These are phyloP conservation scores for Channa argus DNA, from an alignment of 2,113 vertebrate genomes.

Conservation along the genomic window DNA sequence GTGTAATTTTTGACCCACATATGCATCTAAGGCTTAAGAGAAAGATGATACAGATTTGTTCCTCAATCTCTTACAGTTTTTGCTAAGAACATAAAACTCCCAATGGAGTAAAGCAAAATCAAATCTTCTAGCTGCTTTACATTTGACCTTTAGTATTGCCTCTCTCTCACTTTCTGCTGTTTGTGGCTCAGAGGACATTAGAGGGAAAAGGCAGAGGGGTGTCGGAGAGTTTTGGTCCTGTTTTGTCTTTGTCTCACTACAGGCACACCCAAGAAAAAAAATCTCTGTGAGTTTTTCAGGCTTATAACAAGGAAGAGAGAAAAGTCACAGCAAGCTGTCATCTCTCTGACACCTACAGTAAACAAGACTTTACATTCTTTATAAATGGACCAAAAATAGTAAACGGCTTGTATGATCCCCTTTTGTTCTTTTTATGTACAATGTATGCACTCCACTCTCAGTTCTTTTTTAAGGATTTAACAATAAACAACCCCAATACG, in stretches of 20 bases:
- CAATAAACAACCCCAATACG: not conserved
- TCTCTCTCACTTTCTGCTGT: not conserved
- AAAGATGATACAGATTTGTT: not conserved
- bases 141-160: conserved; percentile 33
- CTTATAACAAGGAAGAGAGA: conserved; percentile 67
- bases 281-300: conserved; percentile 46
- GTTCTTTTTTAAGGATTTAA: not conserved
- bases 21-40: not conserved
- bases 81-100: not conserved
- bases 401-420: conserved; percentile 7
- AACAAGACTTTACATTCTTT: not conserved
- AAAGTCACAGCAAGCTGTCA: conserved; percentile 81
- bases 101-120: not conserved
- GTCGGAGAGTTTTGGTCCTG: not conserved
- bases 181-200: conserved; percentile 42
- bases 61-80: not conserved
- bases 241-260: conserved; percentile 33
- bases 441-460: not conserved
- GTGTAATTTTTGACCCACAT: no score
- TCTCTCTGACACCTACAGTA: conserved; percentile 15
- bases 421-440: not conserved
- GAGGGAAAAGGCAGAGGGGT: conserved; percentile 45
- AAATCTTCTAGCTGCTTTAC: not conserved
- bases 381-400: conserved; percentile 27
- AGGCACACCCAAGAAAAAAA: conserved; percentile 33